Conservation (phyloP, 2,113 vertebrate species). For the Myrmecobius fasciatus region DNA sequence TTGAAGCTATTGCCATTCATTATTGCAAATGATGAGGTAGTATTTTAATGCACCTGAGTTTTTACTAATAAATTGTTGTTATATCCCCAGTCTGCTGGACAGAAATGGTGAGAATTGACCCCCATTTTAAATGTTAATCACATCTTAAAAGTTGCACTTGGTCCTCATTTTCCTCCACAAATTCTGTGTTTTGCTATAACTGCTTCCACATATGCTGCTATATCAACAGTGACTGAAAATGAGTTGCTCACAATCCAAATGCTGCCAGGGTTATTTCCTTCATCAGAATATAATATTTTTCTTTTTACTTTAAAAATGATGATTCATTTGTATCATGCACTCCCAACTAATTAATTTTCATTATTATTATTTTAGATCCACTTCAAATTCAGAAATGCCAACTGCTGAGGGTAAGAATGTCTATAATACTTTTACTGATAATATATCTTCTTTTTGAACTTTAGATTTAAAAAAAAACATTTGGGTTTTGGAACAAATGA, state of each 20-base stretch:
- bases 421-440: slow-evolving; percentile 14
- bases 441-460: neutral
- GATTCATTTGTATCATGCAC: slow-evolving; percentile 10
- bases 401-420: slow-evolving; percentile 88
- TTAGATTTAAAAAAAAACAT: slow-evolving; percentile 18
- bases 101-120: slow-evolving; percentile 29
- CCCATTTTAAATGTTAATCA: neutral
- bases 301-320: slow-evolving; percentile 44
- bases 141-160: slow-evolving; percentile 20
- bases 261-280: neutral
- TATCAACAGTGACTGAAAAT: slow-evolving; percentile 43
- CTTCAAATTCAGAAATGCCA: slow-evolving; percentile 86
- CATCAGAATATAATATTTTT: slow-evolving; percentile 28
- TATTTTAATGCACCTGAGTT: neutral
- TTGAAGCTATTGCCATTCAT: neutral
- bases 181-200: slow-evolving; percentile 66
- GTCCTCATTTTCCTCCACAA: slow-evolving; percentile 61
- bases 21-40: neutral
- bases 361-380: slow-evolving; percentile 84
- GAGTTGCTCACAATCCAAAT: slow-evolving; percentile 54
- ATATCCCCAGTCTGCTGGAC: neutral
- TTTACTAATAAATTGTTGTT: neutral
- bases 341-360: slow-evolving; percentile 66
- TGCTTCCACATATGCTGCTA: slow-evolving; percentile 59
- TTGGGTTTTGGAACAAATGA: slow-evolving; percentile 43